These are phyloP conservation scores for Zophobas atratus DNA, from an alignment of 1,140 invertebrate genomes.

Conservation along the genomic window DNA sequence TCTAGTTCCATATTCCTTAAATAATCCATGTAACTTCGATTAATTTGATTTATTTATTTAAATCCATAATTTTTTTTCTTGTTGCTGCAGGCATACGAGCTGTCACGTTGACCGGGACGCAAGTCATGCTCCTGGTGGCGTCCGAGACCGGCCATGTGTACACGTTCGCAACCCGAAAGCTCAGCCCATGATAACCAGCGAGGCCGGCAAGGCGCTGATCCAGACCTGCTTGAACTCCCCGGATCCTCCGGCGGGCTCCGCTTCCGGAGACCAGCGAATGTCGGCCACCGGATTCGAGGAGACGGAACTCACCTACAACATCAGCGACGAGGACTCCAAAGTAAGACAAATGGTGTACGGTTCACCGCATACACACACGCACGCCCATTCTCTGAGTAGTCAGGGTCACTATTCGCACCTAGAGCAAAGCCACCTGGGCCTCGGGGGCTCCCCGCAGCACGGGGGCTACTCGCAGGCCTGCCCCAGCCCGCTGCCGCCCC, in stretches of 20 bases:
- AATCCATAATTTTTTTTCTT: conserved; percentile 33
- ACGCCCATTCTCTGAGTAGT: conserved; percentile 69
- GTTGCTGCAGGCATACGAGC: conserved; percentile 92
- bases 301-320: conserved; percentile 97
- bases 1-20: too few species aligned
- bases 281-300: conserved; percentile 98
- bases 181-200: conserved; percentile 99
- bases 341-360: conserved; percentile 95
- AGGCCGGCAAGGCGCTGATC: conserved; percentile 98
- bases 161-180: conserved; percentile 98
- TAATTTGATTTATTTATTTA: not conserved
- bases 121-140: conserved; percentile 97
- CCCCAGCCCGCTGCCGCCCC: conserved; percentile 73
- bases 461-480: conserved; percentile 73
- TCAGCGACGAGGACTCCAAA: conserved; percentile 95
- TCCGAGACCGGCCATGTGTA: conserved; percentile 99
- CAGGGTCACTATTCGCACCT: conserved; percentile 64
- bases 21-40: too few species aligned
- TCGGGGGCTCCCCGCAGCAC: conserved; percentile 75
- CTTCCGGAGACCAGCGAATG: conserved; percentile 92
- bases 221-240: conserved; percentile 99
- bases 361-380: conserved; percentile 76
- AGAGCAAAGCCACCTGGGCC: conserved; percentile 66
- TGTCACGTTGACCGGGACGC: conserved; percentile 99
- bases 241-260: conserved; percentile 86